Percentiles rank a stretch among this genome's conserved stretches.
phyloP scores from a whole-genome alignment of 1,140 invertebrate species.

The Cylas formicarius region DNA sequence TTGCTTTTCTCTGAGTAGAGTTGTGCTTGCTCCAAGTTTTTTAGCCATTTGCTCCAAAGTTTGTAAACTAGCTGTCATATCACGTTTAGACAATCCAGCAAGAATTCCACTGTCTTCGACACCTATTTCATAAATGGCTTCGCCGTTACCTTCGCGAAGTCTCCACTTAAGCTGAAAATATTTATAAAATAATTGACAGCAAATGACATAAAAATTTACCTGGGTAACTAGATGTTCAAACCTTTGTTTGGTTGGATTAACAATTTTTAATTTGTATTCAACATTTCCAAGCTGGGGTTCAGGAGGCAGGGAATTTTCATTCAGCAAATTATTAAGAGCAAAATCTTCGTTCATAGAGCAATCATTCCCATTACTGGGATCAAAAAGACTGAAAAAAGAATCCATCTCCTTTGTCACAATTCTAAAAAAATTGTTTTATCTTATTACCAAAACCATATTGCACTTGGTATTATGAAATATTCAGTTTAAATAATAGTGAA shows the following conservation, averaged over 20 bases:
- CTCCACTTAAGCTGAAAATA: conserved; percentile 74
- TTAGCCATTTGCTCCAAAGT: conserved; percentile 80
- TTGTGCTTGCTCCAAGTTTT: conserved; percentile 73
- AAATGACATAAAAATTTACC: conserved; percentile 40
- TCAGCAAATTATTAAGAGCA: conserved; percentile 35
- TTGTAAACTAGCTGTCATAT: conserved; percentile 74
- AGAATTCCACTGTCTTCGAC: conserved; percentile 88
- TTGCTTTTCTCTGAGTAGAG: conserved; percentile 48
- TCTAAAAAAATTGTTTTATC: background rate
- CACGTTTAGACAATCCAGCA: conserved; percentile 68
- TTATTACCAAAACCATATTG: too few species aligned
- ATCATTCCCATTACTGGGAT: conserved; percentile 45
- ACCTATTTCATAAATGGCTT: conserved; percentile 94
- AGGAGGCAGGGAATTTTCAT: conserved; percentile 59
- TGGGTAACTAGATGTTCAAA: conserved; percentile 88
- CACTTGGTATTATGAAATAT: too few species aligned
- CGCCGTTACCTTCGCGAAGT: conserved; percentile 78
- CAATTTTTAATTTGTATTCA: conserved; percentile 87
- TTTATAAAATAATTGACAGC: conserved; percentile 1
- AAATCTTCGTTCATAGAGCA: conserved; percentile 32
- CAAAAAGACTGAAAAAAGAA: conserved; percentile 71
- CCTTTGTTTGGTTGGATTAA: conserved; percentile 73
- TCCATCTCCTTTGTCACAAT: conserved; percentile 50
- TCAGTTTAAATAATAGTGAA: too few species aligned
- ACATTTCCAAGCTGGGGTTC: conserved; percentile 87